Conservation (phyloP, 2,888 invertebrate genomes). For the Hedychridium roseum region DNA sequence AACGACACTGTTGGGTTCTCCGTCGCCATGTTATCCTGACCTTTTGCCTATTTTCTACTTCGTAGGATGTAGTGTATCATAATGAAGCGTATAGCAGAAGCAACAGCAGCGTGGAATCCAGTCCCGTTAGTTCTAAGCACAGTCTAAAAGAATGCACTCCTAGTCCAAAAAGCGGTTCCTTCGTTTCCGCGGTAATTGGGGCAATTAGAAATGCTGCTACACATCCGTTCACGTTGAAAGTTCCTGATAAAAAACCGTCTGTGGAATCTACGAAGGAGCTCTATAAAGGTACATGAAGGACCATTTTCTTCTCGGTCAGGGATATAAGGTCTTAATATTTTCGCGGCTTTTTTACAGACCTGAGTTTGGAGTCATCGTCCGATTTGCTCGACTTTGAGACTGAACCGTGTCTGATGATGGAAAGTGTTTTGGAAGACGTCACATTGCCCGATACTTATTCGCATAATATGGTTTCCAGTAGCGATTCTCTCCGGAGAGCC, state of each 20-base stretch:
- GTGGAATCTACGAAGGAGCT: constrained; percentile 48
- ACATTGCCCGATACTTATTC: constrained; percentile 72
- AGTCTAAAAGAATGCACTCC: constrained; percentile 62
- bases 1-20: constrained; percentile 9
- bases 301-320: background rate
- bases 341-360: constrained; percentile 67
- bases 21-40: background rate
- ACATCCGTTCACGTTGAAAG: constrained; percentile 56
- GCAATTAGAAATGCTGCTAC: constrained; percentile 71
- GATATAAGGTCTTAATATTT: too few relatives aligned
- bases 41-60: background rate
- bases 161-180: constrained; percentile 73
- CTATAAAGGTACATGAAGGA: constrained; percentile 49
- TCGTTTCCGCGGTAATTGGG: constrained; percentile 78
- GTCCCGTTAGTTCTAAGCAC: constrained; percentile 65
- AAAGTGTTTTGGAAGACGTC: constrained; percentile 76
- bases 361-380: constrained; percentile 70
- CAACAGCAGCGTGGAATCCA: constrained; percentile 75
- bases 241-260: constrained; percentile 44
- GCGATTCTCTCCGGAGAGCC: constrained; percentile 63
- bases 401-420: constrained; percentile 83
- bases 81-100: constrained; percentile 79
- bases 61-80: constrained; percentile 78
- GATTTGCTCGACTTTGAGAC: constrained; percentile 85
- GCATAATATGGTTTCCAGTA: constrained; percentile 74